Evolutionary conservation across 2,797 vertebrate species (phyloP).

Genomic region (Coluber constrictor): DNA sequence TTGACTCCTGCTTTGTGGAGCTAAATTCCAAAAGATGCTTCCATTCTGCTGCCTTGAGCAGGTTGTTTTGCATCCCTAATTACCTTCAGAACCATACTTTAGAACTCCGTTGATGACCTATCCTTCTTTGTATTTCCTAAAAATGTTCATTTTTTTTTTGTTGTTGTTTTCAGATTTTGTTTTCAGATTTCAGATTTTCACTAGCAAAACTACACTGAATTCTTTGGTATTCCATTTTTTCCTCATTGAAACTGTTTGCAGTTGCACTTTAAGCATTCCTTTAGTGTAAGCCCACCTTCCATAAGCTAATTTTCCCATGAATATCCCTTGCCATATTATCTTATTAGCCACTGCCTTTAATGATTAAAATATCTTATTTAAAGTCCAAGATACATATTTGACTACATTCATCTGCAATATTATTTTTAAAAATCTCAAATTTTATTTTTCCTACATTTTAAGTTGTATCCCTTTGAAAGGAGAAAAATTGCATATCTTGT

Average conservation of each 20-base stretch:
- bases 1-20: neutral
- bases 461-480: neutral
- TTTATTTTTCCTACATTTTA: neutral
- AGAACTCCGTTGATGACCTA: neutral
- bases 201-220: neutral
- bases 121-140: neutral
- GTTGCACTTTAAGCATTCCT: neutral
- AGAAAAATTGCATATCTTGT: neutral
- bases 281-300: neutral
- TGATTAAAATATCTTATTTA: neutral
- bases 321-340: neutral
- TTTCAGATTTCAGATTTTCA: neutral
- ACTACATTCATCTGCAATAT: neutral
- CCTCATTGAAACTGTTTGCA: neutral
- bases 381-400: neutral
- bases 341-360: neutral
- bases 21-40: neutral
- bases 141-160: neutral
- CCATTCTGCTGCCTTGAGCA: neutral
- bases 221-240: neutral
- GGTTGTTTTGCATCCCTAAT: neutral
- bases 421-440: neutral
- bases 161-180: no score
- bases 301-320: neutral
- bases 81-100: neutral